Conservation (phyloP, 2,113 vertebrate genomes). For the Noctilio leporinus region DNA sequence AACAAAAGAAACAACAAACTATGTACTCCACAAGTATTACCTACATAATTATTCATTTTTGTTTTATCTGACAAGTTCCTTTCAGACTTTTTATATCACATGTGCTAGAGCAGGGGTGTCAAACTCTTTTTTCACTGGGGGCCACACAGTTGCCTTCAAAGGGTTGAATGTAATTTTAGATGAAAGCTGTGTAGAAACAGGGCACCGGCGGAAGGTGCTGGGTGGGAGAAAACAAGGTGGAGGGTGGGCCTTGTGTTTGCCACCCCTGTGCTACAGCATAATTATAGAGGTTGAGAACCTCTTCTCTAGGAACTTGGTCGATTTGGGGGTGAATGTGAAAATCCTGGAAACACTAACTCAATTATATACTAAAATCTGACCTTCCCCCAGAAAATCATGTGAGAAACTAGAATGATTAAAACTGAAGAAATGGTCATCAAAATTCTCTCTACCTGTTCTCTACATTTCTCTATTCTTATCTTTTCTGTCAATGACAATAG, state of each 20-base stretch:
- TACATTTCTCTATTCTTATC: not conserved
- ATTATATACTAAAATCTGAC: not conserved
- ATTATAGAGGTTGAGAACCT: not conserved
- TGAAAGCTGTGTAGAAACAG: too few species aligned
- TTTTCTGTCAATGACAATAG: constrained; percentile 6
- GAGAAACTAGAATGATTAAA: not conserved
- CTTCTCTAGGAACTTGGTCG: not conserved
- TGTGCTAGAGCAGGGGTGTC: too few species aligned
- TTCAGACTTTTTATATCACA: not conserved
- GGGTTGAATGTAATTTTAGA: too few species aligned
- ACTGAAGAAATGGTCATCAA: not conserved
- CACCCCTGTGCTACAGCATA: not conserved
- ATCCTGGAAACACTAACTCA: not conserved
- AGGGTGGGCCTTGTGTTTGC: too few species aligned
- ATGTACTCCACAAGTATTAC: not conserved
- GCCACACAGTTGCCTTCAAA: too few species aligned
- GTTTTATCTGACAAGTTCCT: not conserved
- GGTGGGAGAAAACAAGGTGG: too few species aligned
- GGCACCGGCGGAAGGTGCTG: too few species aligned
- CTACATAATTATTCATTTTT: not conserved
- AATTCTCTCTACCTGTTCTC: not conserved
- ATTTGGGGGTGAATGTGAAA: not conserved
- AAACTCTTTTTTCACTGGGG: too few species aligned
- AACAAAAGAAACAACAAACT: too few species aligned
- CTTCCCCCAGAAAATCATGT: not conserved